Evolutionary conservation across 2,888 invertebrate species (phyloP).

Genomic region (Chalcis sispes): DNA sequence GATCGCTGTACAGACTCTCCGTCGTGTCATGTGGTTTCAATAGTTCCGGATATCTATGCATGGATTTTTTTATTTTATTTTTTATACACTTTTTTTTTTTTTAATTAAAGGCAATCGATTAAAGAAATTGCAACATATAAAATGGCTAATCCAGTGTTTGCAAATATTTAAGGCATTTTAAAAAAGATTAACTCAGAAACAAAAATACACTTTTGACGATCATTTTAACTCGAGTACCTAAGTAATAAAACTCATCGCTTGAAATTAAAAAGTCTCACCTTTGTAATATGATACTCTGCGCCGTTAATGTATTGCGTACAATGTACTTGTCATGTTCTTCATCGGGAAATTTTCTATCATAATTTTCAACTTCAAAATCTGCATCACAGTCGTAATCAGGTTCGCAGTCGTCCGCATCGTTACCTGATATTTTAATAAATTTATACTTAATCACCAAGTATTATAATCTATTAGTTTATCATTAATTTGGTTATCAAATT

Average conservation of each 20-base stretch:
- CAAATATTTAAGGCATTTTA: too few relatives aligned
- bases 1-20: slow-evolving; percentile 71
- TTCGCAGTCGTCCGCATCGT: slow-evolving; percentile 78
- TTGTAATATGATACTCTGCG: slow-evolving; percentile 88
- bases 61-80: slow-evolving; percentile 9
- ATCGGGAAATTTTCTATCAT: slow-evolving; percentile 76
- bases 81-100: too few relatives aligned
- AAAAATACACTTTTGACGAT: too few relatives aligned
- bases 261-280: slow-evolving; percentile 75
- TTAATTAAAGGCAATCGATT: too few relatives aligned
- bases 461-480: too few relatives aligned
- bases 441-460: not conserved
- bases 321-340: slow-evolving; percentile 74
- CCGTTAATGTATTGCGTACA: slow-evolving; percentile 81
- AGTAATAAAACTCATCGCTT: too few relatives aligned
- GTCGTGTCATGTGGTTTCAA: slow-evolving; percentile 78
- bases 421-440: slow-evolving; percentile 72
- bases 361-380: slow-evolving; percentile 75
- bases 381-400: slow-evolving; percentile 78
- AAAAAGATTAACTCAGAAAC: too few relatives aligned
- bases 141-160: not conserved
- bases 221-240: too few relatives aligned
- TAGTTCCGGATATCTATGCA: slow-evolving; percentile 84
- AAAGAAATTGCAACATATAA: not conserved
- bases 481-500: too few relatives aligned